Conservation (phyloP, 1,140 invertebrate species). For the Lepidotrigona ventralis region DNA sequence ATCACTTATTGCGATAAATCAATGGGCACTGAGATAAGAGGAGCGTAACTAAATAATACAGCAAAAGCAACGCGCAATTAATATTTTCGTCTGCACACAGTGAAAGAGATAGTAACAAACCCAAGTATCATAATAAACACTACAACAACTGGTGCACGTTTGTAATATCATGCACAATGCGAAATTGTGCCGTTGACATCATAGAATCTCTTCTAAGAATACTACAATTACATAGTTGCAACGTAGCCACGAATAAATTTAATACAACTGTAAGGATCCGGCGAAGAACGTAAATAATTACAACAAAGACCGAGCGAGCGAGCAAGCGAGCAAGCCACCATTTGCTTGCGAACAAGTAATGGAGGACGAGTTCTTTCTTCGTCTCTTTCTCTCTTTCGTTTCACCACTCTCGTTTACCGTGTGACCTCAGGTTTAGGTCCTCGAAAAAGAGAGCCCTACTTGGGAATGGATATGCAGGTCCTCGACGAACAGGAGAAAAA, state of each 20-base stretch:
- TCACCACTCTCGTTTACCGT: slow-evolving; percentile 55
- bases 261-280: slow-evolving; percentile 17
- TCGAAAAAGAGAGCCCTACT: slow-evolving; percentile 51
- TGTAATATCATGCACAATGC: slow-evolving; percentile 44
- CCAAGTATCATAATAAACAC: slow-evolving; percentile 66
- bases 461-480: slow-evolving; percentile 20
- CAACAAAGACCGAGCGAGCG: slow-evolving; percentile 67
- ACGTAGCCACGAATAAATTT: slow-evolving; percentile 35
- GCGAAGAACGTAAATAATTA: slow-evolving; percentile 51
- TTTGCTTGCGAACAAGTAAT: slow-evolving; percentile 76
- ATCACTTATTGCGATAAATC: slow-evolving; percentile 32
- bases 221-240: slow-evolving; percentile 34
- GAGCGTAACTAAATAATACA: slow-evolving; percentile 59
- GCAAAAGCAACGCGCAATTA: slow-evolving; percentile 65
- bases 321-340: slow-evolving; percentile 69
- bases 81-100: slow-evolving; percentile 49
- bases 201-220: slow-evolving; percentile 21
- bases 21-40: slow-evolving; percentile 49
- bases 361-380: slow-evolving; percentile 73
- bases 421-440: slow-evolving; percentile 62
- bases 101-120: slow-evolving; percentile 62
- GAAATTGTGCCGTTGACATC: slow-evolving; percentile 64
- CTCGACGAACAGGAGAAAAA: neutral
- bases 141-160: slow-evolving; percentile 53
- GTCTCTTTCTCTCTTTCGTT: slow-evolving; percentile 51